These are phyloP conservation scores for Amphiprion percula DNA, from an alignment of 2,113 vertebrate genomes.

Conservation along the genomic window DNA sequence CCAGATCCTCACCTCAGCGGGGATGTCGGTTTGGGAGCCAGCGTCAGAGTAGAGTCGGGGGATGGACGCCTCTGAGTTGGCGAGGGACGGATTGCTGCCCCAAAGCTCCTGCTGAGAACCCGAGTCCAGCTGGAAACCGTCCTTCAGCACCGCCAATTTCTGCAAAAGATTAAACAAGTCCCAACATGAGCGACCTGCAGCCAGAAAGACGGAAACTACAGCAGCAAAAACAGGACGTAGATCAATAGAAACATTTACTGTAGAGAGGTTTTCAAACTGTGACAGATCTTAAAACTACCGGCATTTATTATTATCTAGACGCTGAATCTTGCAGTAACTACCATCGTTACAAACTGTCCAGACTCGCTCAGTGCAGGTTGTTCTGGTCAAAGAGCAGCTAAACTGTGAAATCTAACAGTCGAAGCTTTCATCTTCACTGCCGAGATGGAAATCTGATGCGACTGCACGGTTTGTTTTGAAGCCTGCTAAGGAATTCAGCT, in stretches of 20 bases:
- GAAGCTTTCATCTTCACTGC: conserved; percentile 31
- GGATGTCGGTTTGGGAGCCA: conserved; percentile 95
- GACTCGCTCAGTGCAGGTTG: fast-evolving
- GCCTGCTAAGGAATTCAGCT: conserved; percentile 9
- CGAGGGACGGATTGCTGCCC: conserved; percentile 89
- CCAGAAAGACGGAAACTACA: no score
- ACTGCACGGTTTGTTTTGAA: neutral
- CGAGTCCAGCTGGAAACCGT: conserved; percentile 89
- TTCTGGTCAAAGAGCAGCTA: neutral
- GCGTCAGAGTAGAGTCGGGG: conserved; percentile 91
- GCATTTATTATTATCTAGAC: no score
- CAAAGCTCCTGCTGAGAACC: conserved; percentile 93
- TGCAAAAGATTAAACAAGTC: conserved; percentile 53
- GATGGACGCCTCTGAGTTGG: conserved; percentile 85
- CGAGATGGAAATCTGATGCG: neutral
- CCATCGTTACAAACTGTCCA: no score
- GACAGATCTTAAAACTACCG: no score
- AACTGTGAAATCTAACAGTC: neutral
- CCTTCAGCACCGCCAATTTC: conserved; percentile 95
- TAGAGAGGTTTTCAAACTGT: no score
- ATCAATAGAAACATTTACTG: no score
- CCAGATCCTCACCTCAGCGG: conserved; percentile 86
- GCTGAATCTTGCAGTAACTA: no score
- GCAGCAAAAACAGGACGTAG: no score
- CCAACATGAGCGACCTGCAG: no score